These are phyloP conservation scores for Delia radicum DNA, from an alignment of 1,140 invertebrate genomes.

Conservation along the genomic window DNA sequence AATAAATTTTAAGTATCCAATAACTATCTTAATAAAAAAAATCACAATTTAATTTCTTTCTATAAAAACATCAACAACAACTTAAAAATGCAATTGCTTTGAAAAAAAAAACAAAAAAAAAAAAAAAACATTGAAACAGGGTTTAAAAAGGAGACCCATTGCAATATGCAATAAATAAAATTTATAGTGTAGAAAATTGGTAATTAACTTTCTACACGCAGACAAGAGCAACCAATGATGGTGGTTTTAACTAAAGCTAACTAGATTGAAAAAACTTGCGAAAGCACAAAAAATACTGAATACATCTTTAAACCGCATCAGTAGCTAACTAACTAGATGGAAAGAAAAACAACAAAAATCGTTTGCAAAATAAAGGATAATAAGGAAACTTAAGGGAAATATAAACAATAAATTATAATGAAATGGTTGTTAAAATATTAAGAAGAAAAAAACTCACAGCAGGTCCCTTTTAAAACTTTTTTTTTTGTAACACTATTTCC, in stretches of 20 bases:
- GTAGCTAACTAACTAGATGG: neutral
- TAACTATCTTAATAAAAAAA: too few relatives aligned
- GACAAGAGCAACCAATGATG: neutral
- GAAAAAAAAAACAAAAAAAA: too few relatives aligned
- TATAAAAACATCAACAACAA: neutral
- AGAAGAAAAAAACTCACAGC: neutral
- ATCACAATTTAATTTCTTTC: too few relatives aligned
- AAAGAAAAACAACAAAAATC: neutral
- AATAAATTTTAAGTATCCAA: too few relatives aligned
- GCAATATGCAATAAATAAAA: conserved; percentile 22
- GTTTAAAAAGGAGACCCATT: neutral
- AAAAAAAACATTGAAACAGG: too few relatives aligned
- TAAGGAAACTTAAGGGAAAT: conserved; percentile 6
- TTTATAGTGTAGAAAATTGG: conserved; percentile 20
- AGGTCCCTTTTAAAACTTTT: too few relatives aligned
- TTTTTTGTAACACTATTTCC: too few relatives aligned
- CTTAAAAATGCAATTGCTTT: neutral
- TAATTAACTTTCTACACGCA: conserved; percentile 23
- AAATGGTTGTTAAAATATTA: neutral
- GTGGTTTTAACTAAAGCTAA: neutral
- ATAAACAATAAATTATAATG: conserved; percentile 23
- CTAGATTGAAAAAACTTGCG: neutral
- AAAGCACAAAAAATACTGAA: neutral
- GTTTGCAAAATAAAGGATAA: neutral
- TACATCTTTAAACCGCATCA: neutral